Percentiles rank a stretch among this genome's conserved stretches.
These are phyloP conservation scores for Copidosoma aretas DNA, from an alignment of 2,888 invertebrate genomes.

Conservation along the genomic window DNA sequence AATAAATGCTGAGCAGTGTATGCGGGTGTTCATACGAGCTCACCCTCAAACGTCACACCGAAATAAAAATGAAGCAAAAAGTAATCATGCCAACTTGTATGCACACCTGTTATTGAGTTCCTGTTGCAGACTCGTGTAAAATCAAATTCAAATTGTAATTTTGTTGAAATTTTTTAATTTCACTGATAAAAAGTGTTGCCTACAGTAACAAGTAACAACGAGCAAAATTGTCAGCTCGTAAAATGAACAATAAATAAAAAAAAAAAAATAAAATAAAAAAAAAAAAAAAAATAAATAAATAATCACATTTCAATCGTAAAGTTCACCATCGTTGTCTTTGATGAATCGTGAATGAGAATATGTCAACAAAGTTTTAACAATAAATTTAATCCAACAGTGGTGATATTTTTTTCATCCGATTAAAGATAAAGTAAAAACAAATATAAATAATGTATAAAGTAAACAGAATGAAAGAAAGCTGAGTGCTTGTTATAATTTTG, in stretches of 20 bases:
- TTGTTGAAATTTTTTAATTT: constrained; percentile 36
- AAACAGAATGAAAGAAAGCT: constrained; percentile 40
- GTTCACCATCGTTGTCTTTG: constrained; percentile 29
- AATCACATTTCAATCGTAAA: constrained; percentile 25
- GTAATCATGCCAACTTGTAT: constrained; percentile 22
- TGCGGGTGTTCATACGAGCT: constrained; percentile 32
- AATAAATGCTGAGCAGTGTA: constrained; percentile 15
- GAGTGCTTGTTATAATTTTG: constrained; percentile 45
- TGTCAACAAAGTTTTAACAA: constrained; percentile 31
- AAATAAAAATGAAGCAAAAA: constrained; percentile 12
- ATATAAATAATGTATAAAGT: constrained; percentile 43
- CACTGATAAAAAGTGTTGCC: constrained; percentile 15
- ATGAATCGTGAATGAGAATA: constrained; percentile 1
- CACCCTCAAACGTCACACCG: constrained; percentile 8
- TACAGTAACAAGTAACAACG: constrained; percentile 26
- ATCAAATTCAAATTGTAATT: constrained; percentile 56
- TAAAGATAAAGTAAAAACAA: constrained; percentile 32
- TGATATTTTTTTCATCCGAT: constrained; percentile 36
- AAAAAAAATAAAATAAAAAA: constrained; percentile 36
- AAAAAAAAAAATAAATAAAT: too few relatives aligned
- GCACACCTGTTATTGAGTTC: constrained; percentile 53
- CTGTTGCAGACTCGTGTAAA: constrained; percentile 58
- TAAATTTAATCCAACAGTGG: constrained; percentile 32
- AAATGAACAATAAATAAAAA: constrained; percentile 31
- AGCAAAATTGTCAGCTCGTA: constrained; percentile 15